Conservation (phyloP, 2,888 invertebrate genomes). For the Serripes groenlandicus region DNA sequence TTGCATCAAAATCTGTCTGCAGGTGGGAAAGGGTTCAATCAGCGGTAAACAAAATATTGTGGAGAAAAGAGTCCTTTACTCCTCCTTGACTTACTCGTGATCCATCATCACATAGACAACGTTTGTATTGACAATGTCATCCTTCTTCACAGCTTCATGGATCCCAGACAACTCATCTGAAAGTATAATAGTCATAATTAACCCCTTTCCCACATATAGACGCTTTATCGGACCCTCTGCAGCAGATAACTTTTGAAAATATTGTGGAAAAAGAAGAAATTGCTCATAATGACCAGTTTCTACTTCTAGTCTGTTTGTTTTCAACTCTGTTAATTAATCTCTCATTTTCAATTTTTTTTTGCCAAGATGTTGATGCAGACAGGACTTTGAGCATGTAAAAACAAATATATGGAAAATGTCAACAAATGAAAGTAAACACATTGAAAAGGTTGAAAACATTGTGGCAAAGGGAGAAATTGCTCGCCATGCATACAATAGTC, state of each 20-base stretch:
- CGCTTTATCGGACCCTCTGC: background rate
- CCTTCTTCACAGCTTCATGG: constrained; percentile 30
- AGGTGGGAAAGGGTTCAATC: too few species aligned
- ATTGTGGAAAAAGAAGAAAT: constrained; percentile 13
- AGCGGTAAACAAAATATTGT: too few species aligned
- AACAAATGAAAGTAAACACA: too few species aligned
- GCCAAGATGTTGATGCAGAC: too few species aligned
- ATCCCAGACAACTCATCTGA: constrained; percentile 14
- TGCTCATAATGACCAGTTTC: background rate
- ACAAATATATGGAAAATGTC: too few species aligned
- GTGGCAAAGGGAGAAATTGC: too few species aligned
- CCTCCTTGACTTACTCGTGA: constrained; percentile 42
- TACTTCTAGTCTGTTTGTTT: background rate
- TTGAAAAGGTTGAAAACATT: too few species aligned
- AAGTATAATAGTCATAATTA: background rate
- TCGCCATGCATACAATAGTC: too few species aligned
- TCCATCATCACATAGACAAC: constrained; percentile 62
- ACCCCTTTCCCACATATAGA: background rate
- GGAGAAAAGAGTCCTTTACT: background rate
- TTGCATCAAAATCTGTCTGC: too few species aligned
- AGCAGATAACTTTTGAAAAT: background rate
- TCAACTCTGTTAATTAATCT: too few species aligned
- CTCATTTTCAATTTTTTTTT: too few species aligned
- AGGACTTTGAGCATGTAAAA: too few species aligned
- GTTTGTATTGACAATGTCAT: constrained; percentile 54